Conservation (phyloP, 2,797 vertebrate species). For the Myoxocephalus aenaeus region DNA sequence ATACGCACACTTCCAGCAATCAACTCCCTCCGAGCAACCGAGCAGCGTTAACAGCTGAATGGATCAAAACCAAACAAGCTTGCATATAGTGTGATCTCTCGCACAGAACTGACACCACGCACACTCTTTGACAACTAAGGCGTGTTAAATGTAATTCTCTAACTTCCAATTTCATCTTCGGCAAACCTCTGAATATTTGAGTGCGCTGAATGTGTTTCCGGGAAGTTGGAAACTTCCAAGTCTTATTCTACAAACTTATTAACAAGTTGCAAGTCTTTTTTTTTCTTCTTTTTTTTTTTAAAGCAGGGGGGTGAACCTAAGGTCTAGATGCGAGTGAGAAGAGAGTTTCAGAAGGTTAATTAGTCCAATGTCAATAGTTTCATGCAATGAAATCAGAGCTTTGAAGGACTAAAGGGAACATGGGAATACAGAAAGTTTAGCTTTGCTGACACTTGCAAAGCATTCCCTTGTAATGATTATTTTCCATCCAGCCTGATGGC, state of each 20-base stretch:
- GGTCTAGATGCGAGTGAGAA: too few species aligned
- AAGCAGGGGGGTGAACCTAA: too few species aligned
- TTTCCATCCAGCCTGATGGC: slow-evolving; percentile 10
- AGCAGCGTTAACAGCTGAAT: not conserved
- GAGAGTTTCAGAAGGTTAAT: too few species aligned
- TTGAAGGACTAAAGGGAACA: slow-evolving; percentile 4
- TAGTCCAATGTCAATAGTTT: not conserved
- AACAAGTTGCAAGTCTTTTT: too few species aligned
- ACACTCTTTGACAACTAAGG: slow-evolving; percentile 2
- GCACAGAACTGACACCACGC: not conserved
- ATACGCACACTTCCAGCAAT: not conserved
- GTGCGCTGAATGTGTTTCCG: slow-evolving; percentile 13
- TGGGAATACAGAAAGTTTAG: not conserved
- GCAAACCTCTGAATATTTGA: slow-evolving; percentile 8
- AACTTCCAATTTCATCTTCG: not conserved
- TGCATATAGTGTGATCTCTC: not conserved
- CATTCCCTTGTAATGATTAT: slow-evolving; percentile 16
- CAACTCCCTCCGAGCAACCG: not conserved
- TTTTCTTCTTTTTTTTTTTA: too few species aligned
- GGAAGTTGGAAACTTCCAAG: not conserved
- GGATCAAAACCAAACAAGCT: not conserved
- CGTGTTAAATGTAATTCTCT: not conserved
- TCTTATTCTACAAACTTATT: not conserved
- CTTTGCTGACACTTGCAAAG: slow-evolving; percentile 18
- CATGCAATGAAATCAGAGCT: slow-evolving; percentile 3